These are phyloP conservation scores for Lordiphosa clarofinis DNA, from an alignment of 1,140 invertebrate species.

Conservation along the genomic window DNA sequence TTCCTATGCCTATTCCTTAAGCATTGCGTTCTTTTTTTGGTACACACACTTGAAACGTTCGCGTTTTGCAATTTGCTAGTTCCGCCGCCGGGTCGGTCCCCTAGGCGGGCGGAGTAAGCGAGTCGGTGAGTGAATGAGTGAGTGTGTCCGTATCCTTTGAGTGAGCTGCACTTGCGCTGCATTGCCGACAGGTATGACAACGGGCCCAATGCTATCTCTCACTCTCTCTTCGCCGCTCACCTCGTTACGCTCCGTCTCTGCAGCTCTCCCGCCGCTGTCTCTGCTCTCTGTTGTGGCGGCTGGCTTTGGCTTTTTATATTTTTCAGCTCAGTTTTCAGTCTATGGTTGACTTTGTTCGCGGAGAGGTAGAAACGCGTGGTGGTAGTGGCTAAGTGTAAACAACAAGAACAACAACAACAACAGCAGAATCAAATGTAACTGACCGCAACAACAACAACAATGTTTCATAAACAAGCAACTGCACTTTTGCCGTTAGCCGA, in stretches of 20 bases:
- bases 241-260: constrained; percentile 24
- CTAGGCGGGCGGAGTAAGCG: constrained; percentile 18
- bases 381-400: constrained; percentile 14
- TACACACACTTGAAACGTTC: constrained; percentile 37
- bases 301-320: constrained; percentile 27
- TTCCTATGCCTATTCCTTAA: constrained; percentile 39
- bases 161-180: constrained; percentile 71
- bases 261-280: too few species aligned
- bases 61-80: constrained; percentile 44
- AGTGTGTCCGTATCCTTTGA: constrained; percentile 32
- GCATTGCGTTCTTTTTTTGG: constrained; percentile 17
- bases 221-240: constrained; percentile 1
- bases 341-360: constrained; percentile 62
- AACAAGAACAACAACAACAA: constrained; percentile 8
- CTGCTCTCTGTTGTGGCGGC: constrained; percentile 11
- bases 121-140: not conserved
- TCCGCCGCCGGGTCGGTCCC: constrained; percentile 24
- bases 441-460: constrained; percentile 14
- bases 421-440: not conserved
- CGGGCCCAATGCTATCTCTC: constrained; percentile 5
- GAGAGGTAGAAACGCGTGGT: constrained; percentile 62
- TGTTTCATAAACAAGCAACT: constrained; percentile 40
- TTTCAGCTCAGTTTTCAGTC: constrained; percentile 60
- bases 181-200: constrained; percentile 52
- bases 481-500: constrained; percentile 29